A percentile compares a stretch with the other conserved stretches of the same genome.
These are phyloP conservation scores for Chelonia mydas DNA, from an alignment of 2,797 vertebrate species.

Conservation along the genomic window DNA sequence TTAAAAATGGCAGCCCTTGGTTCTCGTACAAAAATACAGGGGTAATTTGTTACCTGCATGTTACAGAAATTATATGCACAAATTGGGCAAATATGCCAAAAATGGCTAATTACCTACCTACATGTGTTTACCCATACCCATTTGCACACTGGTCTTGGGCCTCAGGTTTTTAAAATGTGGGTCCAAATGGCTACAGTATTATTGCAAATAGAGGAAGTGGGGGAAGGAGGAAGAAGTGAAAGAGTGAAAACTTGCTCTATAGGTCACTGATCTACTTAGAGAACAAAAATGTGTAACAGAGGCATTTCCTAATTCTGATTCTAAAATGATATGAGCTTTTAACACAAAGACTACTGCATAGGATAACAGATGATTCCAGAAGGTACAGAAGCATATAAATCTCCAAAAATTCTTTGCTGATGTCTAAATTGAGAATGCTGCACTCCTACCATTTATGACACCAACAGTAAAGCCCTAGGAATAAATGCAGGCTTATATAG, in stretches of 20 bases:
- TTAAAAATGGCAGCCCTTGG: background rate
- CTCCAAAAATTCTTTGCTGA: background rate
- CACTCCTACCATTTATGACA: background rate
- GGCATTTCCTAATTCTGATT: background rate
- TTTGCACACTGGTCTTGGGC: background rate
- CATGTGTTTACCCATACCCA: background rate
- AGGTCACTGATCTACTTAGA: background rate
- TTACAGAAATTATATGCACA: background rate
- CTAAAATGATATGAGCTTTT: background rate
- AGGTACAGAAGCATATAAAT: background rate
- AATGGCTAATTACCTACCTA: background rate
- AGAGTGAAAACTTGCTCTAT: background rate
- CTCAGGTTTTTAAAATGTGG: background rate
- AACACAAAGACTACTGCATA: background rate
- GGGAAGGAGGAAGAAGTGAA: background rate
- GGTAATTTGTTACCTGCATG: background rate
- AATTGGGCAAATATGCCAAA: background rate
- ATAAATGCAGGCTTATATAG: background rate
- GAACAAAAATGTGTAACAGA: background rate
- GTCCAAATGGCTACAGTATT: background rate
- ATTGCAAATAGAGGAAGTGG: background rate
- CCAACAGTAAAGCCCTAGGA: background rate
- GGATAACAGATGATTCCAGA: background rate
- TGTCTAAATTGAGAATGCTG: background rate
- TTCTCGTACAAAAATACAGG: background rate